Percentiles rank a stretch among this genome's conserved stretches.
These are phyloP conservation scores for Cryptotermes secundus DNA, from an alignment of 1,140 invertebrate species.

Conservation along the genomic window DNA sequence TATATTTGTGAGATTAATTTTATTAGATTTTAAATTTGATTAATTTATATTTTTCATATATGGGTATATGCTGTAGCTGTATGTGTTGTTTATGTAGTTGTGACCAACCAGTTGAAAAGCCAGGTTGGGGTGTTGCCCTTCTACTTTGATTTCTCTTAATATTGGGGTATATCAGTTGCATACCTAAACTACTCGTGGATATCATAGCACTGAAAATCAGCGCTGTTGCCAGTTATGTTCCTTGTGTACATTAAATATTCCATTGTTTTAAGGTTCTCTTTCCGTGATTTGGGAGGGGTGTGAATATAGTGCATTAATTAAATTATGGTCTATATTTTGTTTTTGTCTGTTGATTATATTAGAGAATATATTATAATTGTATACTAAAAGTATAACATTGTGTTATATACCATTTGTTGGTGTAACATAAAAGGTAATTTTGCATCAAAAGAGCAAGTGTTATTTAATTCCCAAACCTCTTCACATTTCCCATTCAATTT, in stretches of 20 bases:
- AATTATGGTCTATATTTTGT: neutral
- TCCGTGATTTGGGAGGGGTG: neutral
- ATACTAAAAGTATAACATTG: neutral
- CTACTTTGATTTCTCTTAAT: neutral
- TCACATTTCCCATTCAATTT: neutral
- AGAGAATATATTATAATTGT: neutral
- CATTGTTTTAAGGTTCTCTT: neutral
- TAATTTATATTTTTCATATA: neutral
- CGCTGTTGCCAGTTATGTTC: neutral
- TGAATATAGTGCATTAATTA: neutral
- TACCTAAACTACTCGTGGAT: neutral
- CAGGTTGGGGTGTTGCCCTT: neutral
- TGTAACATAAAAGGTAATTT: slow-evolving; percentile 25
- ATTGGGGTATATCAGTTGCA: neutral
- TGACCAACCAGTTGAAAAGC: neutral
- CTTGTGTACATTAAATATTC: slow-evolving; percentile 1
- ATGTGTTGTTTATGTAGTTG: neutral
- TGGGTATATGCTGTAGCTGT: too few relatives aligned
- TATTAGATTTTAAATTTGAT: neutral
- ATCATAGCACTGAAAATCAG: neutral
- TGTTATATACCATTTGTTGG: slow-evolving; percentile 19
- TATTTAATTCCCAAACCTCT: neutral
- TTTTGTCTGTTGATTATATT: neutral
- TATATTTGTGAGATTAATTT: neutral
- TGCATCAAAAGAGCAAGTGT: neutral